Percentiles rank a stretch among this genome's conserved stretches.
Conservation (phyloP, 2,888 invertebrate genomes). For the Hirtodrosophila trivittata region DNA sequence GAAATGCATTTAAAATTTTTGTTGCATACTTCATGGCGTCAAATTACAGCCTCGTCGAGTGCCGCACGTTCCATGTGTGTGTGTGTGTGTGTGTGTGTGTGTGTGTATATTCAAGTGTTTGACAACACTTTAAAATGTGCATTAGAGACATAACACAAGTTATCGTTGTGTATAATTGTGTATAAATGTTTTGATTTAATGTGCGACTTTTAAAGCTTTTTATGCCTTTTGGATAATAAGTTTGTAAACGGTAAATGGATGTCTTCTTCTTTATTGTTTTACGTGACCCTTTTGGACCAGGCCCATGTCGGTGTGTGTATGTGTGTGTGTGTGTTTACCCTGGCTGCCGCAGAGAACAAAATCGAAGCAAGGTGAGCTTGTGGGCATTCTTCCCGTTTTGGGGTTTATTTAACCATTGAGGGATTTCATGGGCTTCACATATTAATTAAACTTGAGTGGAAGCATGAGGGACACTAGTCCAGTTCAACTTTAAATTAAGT, state of each 20-base stretch:
- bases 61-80: conserved; percentile 36
- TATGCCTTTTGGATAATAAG: conserved; percentile 22
- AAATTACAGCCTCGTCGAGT: conserved; percentile 64
- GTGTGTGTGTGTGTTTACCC: conserved; percentile 9
- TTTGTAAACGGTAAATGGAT: conserved; percentile 10
- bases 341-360: conserved; percentile 19
- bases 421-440: conserved; percentile 69
- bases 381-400: too few relatives aligned
- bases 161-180: conserved; percentile 19
- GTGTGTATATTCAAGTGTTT: conserved; percentile 19
- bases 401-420: conserved; percentile 58
- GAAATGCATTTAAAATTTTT: conserved; percentile 71
- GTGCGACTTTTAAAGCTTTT: conserved; percentile 33
- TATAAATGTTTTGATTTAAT: conserved; percentile 25
- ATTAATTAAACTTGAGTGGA: conserved; percentile 75
- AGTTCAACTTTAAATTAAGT: conserved; percentile 72
- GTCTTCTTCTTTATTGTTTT: conserved; percentile 23
- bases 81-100: conserved; percentile 11
- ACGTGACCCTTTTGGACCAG: conserved; percentile 12
- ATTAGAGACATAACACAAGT: conserved; percentile 36
- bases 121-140: conserved; percentile 38
- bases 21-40: conserved; percentile 69
- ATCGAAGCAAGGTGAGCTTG: conserved; percentile 13
- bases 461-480: conserved; percentile 38
- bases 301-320: conserved; percentile 6